Conservation (phyloP, 2,113 vertebrate genomes). For the Brienomyrus longianalis region DNA sequence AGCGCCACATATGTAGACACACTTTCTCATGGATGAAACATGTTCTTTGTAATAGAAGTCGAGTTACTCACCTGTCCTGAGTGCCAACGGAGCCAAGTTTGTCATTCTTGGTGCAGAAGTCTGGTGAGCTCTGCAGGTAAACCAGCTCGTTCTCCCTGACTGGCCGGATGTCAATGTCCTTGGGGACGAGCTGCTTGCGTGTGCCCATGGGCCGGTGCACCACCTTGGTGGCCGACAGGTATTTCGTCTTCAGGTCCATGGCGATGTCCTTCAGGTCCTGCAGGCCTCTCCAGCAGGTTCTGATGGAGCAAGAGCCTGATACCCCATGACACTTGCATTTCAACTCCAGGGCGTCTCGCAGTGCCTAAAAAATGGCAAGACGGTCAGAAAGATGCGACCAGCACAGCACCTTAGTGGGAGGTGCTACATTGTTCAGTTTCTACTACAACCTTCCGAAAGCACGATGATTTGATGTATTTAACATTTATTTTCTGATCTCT, state of each 20-base stretch:
- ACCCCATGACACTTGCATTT: conserved; percentile 98
- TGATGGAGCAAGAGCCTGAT: conserved; percentile 95
- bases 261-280: conserved; percentile 87
- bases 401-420: neutral
- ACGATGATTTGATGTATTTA: neutral
- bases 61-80: conserved; percentile 78
- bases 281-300: conserved; percentile 94
- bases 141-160: conserved; percentile 90
- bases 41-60: neutral
- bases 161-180: conserved; percentile 91
- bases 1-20: conserved; percentile 47
- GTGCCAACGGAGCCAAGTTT: conserved; percentile 90
- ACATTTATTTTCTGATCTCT: neutral
- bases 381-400: neutral
- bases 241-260: conserved; percentile 88
- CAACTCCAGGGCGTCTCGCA: conserved; percentile 83
- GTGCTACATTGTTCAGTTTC: neutral
- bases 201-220: conserved; percentile 90
- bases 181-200: conserved; percentile 94
- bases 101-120: conserved; percentile 89
- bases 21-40: conserved; percentile 41
- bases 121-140: conserved; percentile 92
- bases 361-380: conserved; percentile 55
- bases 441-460: neutral
- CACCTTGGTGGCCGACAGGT: conserved; percentile 93